These are phyloP conservation scores for Cydia fagiglandana DNA, from an alignment of 1,140 invertebrate species.

Conservation along the genomic window DNA sequence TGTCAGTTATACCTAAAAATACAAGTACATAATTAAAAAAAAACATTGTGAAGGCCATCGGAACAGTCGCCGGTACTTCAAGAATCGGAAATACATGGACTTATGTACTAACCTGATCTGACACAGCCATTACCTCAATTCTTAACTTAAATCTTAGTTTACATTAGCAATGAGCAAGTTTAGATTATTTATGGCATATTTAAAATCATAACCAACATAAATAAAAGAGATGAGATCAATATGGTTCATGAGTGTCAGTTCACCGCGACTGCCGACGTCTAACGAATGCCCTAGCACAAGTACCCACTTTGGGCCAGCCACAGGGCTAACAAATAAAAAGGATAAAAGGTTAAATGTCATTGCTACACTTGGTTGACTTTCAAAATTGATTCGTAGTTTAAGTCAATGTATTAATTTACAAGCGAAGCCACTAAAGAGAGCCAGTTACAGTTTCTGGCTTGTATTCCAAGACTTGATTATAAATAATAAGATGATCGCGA, in stretches of 20 bases:
- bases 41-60: constrained; percentile 5
- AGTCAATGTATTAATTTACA: constrained; percentile 8
- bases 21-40: constrained; percentile 6
- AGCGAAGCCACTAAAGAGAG: constrained; percentile 18
- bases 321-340: not conserved
- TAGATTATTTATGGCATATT: constrained; percentile 63
- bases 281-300: constrained; percentile 22
- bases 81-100: not conserved
- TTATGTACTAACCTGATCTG: constrained; percentile 23
- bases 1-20: constrained; percentile 7
- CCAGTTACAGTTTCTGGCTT: constrained; percentile 2
- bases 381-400: not conserved
- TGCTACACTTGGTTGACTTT: not conserved
- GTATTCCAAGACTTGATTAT: constrained; percentile 6
- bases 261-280: not conserved
- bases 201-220: constrained; percentile 61
- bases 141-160: constrained; percentile 48
- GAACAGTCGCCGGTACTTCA: not conserved
- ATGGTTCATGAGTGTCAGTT: constrained; percentile 50
- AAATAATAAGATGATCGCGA: not conserved
- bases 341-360: not conserved
- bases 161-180: constrained; percentile 62
- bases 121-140: constrained; percentile 29
- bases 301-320: constrained; percentile 2
- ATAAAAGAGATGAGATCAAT: constrained; percentile 72